Conservation (phyloP, 2,888 invertebrate species). For the Tridacna crocea region DNA sequence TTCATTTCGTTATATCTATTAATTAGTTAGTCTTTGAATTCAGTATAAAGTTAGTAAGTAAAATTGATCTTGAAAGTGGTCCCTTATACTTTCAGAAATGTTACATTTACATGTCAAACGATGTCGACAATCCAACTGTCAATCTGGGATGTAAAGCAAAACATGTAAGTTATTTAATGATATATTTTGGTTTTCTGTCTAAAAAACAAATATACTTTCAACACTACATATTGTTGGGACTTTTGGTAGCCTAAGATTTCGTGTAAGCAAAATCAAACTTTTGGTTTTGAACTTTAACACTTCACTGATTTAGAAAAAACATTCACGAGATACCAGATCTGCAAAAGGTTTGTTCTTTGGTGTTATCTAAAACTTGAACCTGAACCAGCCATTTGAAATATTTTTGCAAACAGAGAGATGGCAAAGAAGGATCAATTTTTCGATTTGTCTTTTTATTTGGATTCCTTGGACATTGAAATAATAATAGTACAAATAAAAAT, state of each 20-base stretch:
- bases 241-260: not conserved
- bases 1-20: too few species aligned
- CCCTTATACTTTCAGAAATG: constrained; percentile 4
- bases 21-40: too few species aligned
- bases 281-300: not conserved
- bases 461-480: too few species aligned
- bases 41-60: too few species aligned
- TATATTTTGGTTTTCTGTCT: too few species aligned
- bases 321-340: not conserved
- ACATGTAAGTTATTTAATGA: not conserved
- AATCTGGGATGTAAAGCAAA: constrained; percentile 10
- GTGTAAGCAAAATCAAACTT: not conserved
- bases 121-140: not conserved
- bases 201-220: too few species aligned
- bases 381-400: not conserved
- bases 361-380: not conserved
- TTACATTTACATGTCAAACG: not conserved
- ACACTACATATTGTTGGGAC: too few species aligned
- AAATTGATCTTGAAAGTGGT: too few species aligned
- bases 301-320: not conserved
- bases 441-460: not conserved
- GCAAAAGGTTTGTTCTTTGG: not conserved
- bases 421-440: not conserved
- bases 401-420: too few species aligned
- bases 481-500: too few species aligned